Conservation (phyloP, 1,140 invertebrate genomes). For the Mya arenaria region DNA sequence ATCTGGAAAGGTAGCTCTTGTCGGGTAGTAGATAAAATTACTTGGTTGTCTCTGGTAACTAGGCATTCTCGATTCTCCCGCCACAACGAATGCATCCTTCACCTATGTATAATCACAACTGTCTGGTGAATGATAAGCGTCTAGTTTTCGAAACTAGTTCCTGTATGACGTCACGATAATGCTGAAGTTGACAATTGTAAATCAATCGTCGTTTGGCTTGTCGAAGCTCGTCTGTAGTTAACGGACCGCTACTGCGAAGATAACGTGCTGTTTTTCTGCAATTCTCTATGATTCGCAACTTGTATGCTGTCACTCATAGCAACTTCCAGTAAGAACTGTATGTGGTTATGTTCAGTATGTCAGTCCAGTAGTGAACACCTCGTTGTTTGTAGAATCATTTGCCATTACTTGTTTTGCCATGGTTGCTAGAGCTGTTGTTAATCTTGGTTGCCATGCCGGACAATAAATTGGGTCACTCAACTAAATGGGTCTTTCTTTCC, state of each 20-base stretch:
- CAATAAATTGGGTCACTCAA: neutral
- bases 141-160: neutral
- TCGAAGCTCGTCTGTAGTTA: neutral
- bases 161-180: neutral
- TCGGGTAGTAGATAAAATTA: neutral
- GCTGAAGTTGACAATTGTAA: neutral
- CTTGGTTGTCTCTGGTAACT: neutral
- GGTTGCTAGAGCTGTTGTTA: neutral
- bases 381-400: neutral
- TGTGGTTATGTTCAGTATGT: neutral
- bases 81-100: conserved; percentile 1
- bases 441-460: neutral
- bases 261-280: neutral
- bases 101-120: neutral
- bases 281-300: neutral
- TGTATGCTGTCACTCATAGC: neutral
- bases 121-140: neutral
- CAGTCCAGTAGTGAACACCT: neutral
- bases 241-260: neutral
- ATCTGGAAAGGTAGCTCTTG: neutral
- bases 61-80: neutral
- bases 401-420: neutral
- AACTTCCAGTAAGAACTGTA: neutral
- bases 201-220: neutral
- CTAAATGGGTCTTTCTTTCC: neutral